phyloP scores from a whole-genome alignment of 1,140 invertebrate genomes.

The Leptoteleia sp. region DNA sequence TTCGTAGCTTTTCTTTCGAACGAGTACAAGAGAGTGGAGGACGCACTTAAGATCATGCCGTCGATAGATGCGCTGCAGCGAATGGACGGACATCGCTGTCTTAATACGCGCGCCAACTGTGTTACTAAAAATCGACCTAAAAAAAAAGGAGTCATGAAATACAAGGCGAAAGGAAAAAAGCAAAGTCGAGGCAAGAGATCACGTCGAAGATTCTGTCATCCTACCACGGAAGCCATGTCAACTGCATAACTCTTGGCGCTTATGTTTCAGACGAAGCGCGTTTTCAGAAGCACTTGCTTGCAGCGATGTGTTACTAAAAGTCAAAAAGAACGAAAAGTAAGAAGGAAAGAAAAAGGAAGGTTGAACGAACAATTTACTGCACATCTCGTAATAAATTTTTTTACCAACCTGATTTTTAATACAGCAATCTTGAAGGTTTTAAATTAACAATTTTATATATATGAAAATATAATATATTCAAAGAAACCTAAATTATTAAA shows the following conservation, averaged over 20 bases:
- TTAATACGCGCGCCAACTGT: slow-evolving; percentile 59
- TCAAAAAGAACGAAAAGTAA: too few species aligned
- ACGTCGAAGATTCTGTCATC: slow-evolving; percentile 68
- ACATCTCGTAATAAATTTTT: too few species aligned
- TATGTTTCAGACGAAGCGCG: slow-evolving; percentile 23
- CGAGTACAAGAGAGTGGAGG: slow-evolving; percentile 40
- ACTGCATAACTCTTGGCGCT: slow-evolving; percentile 58
- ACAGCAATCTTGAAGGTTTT: too few species aligned
- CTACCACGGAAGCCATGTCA: slow-evolving; percentile 66
- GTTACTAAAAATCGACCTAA: slow-evolving; percentile 47
- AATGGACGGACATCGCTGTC: slow-evolving; percentile 48
- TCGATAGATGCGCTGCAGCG: slow-evolving; percentile 60
- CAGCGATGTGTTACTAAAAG: background rate
- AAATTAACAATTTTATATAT: too few species aligned
- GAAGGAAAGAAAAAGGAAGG: background rate
- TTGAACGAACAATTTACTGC: too few species aligned
- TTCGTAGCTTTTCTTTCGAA: slow-evolving; percentile 48
- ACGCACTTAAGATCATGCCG: slow-evolving; percentile 62
- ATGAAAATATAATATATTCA: too few species aligned
- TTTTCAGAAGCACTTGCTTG: slow-evolving; percentile 37
- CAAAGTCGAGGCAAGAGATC: slow-evolving; percentile 46
- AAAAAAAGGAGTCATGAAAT: slow-evolving; percentile 47
- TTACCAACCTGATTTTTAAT: too few species aligned
- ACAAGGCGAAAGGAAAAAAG: slow-evolving; percentile 43
- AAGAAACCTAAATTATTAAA: too few species aligned